These are phyloP conservation scores for Cyprinodon diabolis DNA, from an alignment of 2,797 vertebrate species.

Conservation along the genomic window DNA sequence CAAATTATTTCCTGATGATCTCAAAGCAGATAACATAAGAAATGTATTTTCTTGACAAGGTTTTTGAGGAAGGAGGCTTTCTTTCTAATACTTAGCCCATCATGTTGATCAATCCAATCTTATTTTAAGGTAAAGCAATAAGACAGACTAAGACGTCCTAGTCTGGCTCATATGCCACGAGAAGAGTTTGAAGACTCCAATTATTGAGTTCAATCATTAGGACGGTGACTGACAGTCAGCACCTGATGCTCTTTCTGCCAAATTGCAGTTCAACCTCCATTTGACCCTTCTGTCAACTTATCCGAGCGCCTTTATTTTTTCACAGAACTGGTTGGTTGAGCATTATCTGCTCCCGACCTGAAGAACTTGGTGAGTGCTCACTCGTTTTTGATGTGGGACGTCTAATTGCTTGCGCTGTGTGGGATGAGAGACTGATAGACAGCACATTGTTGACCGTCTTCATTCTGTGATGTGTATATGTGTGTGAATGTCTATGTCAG, in stretches of 20 bases:
- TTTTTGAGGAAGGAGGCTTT: not conserved
- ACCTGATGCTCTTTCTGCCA: constrained; percentile 38
- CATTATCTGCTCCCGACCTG: constrained; percentile 54
- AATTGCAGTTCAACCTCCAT: constrained; percentile 56
- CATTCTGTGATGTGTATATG: constrained; percentile 29
- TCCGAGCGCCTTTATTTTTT: constrained; percentile 28
- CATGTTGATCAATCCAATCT: not conserved
- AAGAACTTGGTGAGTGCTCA: constrained; percentile 60
- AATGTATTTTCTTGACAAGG: not conserved
- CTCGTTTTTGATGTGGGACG: constrained; percentile 74
- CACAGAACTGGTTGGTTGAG: constrained; percentile 33
- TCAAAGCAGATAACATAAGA: not conserved
- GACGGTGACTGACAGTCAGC: constrained; percentile 31
- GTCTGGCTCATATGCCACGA: not conserved
- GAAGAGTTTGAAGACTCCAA: constrained; percentile 12
- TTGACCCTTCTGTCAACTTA: constrained; percentile 59
- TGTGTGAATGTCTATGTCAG: constrained; percentile 46
- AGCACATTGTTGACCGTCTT: constrained; percentile 68
- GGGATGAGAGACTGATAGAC: constrained; percentile 84
- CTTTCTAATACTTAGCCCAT: not conserved
- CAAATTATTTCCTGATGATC: not conserved
- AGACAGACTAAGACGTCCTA: not conserved
- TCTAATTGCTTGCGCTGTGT: constrained; percentile 78
- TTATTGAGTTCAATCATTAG: constrained; percentile 27
- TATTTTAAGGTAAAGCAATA: constrained; percentile 5